A percentile compares a stretch with the other conserved stretches of the same genome.
phyloP scores from a whole-genome alignment of 1,140 invertebrate genomes.

The Diorhabda sublineata region DNA sequence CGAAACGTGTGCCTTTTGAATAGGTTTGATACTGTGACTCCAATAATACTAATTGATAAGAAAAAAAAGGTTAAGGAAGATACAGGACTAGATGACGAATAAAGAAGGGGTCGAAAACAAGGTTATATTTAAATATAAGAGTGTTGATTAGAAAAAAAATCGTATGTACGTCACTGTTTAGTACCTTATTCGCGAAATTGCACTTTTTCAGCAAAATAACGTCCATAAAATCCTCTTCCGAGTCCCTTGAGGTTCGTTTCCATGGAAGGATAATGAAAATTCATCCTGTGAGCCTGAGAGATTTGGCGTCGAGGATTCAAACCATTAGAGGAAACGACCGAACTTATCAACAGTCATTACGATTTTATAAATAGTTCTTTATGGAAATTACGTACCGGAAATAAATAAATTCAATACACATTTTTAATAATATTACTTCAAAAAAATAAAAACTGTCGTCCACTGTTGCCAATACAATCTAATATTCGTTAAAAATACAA shows the following conservation, averaged over 20 bases:
- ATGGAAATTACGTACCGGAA: background rate
- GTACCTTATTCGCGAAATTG: background rate
- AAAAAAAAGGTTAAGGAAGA: too few species aligned
- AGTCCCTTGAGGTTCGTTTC: background rate
- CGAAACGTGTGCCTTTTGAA: too few species aligned
- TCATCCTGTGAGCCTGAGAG: background rate
- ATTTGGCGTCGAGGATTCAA: background rate
- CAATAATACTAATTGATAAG: too few species aligned
- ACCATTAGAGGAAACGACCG: background rate
- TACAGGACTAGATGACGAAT: too few species aligned
- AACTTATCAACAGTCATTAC: conserved; percentile 1
- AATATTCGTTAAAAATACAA: too few species aligned
- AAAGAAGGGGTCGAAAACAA: too few species aligned
- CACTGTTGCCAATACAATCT: too few species aligned
- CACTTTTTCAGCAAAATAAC: background rate
- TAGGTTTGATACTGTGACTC: too few species aligned
- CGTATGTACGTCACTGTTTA: background rate
- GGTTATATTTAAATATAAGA: too few species aligned
- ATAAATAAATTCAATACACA: background rate
- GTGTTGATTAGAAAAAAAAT: too few species aligned
- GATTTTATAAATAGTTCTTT: background rate
- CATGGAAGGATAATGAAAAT: background rate
- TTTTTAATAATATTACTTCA: too few species aligned
- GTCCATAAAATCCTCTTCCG: background rate
- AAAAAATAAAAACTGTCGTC: too few species aligned